These are phyloP conservation scores for Phoxinus dragarum DNA, from an alignment of 2,797 vertebrate genomes.

Conservation along the genomic window DNA sequence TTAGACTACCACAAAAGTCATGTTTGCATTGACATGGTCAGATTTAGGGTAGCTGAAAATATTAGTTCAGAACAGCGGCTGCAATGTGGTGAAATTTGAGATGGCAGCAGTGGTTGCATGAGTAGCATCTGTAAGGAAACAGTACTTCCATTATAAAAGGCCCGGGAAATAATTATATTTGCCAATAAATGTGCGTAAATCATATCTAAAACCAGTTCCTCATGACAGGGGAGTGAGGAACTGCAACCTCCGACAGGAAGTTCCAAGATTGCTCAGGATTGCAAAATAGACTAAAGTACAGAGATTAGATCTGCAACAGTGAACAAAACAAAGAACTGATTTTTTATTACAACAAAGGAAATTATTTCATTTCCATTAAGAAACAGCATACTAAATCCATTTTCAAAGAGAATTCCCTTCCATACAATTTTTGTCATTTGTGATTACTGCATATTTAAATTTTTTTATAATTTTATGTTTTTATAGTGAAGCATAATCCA, in stretches of 20 bases:
- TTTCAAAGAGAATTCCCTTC: neutral
- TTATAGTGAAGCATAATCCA: neutral
- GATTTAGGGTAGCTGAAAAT: neutral
- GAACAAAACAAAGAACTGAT: neutral
- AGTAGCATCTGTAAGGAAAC: conserved; percentile 49
- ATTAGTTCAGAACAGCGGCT: neutral
- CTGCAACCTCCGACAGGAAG: neutral
- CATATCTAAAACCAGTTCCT: neutral
- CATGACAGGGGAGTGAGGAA: conserved; percentile 3
- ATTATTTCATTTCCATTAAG: neutral
- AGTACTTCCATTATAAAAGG: neutral
- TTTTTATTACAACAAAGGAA: neutral
- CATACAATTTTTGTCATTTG: neutral
- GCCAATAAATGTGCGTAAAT: neutral
- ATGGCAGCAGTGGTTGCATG: conserved; percentile 12
- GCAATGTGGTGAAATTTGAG: neutral
- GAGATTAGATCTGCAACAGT: neutral
- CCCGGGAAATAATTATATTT: neutral
- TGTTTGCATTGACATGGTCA: conserved; percentile 10
- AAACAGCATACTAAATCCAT: neutral
- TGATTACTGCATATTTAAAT: neutral
- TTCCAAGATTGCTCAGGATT: neutral
- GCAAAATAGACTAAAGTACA: neutral
- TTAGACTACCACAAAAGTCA: neutral
- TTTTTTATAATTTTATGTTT: neutral